phyloP scores from a whole-genome alignment of 1,140 invertebrate species.

The Oncopodura yosiiana region DNA sequence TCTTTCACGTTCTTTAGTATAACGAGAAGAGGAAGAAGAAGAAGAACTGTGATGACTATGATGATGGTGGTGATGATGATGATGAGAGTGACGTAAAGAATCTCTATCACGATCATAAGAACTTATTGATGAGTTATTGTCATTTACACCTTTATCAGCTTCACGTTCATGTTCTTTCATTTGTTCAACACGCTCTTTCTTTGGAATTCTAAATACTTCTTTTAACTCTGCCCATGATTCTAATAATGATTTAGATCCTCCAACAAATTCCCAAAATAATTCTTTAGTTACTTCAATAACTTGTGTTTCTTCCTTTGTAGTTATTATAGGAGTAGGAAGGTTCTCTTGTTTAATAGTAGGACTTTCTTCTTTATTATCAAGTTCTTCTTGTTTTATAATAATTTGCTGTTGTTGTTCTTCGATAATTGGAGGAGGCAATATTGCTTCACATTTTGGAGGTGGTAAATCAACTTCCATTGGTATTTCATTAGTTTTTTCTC shows the following conservation, averaged over 20 bases:
- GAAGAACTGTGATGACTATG: not conserved
- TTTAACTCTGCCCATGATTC: slow-evolving; percentile 69
- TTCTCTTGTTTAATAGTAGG: not conserved
- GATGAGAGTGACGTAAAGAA: not conserved
- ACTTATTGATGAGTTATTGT: no score
- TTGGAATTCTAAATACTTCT: slow-evolving; percentile 88
- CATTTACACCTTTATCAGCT: slow-evolving; percentile 50
- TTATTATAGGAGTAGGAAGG: not conserved
- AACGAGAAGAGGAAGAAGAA: not conserved
- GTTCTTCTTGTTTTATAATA: no score
- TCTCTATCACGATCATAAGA: not conserved
- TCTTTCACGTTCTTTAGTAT: not conserved
- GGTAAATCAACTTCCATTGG: not conserved
- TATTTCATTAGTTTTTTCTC: not conserved
- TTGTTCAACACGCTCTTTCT: slow-evolving; percentile 82
- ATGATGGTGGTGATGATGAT: not conserved
- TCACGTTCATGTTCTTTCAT: slow-evolving; percentile 88
- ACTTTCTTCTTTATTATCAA: not conserved
- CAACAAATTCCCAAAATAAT: slow-evolving; percentile 35
- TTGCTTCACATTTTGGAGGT: not conserved
- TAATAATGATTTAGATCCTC: slow-evolving; percentile 56
- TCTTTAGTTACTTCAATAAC: slow-evolving; percentile 34
- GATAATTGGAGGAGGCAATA: no score
- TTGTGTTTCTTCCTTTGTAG: slow-evolving; percentile 1
- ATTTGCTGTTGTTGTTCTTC: no score